A percentile compares a stretch with the other conserved stretches of the same genome.
phyloP scores from a whole-genome alignment of 2,113 vertebrate genomes.

The Pelobates fuscus region DNA sequence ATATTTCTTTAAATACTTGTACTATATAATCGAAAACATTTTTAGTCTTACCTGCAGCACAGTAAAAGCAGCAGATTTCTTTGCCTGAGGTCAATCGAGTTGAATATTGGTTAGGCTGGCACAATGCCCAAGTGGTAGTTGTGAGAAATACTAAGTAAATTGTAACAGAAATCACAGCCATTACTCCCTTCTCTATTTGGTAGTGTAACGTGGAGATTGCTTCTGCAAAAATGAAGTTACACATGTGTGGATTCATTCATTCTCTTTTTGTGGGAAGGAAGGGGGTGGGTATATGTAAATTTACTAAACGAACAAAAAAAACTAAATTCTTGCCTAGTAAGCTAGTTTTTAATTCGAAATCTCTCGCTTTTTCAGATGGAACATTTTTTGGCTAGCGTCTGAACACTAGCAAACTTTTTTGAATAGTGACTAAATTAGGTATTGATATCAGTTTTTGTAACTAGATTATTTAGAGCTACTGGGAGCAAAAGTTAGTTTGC shows the following conservation, averaged over 20 bases:
- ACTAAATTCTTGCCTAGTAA: no score
- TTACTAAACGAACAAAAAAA: no score
- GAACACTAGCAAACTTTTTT: no score
- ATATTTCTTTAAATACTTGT: no score
- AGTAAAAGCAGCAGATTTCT: constrained; percentile 23
- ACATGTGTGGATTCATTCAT: neutral
- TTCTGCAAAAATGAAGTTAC: neutral
- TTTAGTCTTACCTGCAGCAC: constrained; percentile 16
- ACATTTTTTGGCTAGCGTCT: no score
- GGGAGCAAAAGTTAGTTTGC: no score
- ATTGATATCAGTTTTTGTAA: no score
- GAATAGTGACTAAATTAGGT: no score
- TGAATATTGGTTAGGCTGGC: neutral
- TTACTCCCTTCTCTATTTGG: neutral
- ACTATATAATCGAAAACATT: no score
- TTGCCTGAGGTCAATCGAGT: fast-evolving
- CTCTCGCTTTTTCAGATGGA: no score
- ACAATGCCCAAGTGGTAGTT: neutral
- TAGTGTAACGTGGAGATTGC: neutral
- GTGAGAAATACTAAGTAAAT: neutral
- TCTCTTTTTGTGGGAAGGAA: neutral
- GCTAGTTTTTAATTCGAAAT: no score
- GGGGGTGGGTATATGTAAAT: neutral
- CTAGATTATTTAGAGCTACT: no score
- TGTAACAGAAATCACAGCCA: neutral